Evolutionary conservation across 2,888 invertebrate species (phyloP).

Genomic region (Microplitis manilae): DNA sequence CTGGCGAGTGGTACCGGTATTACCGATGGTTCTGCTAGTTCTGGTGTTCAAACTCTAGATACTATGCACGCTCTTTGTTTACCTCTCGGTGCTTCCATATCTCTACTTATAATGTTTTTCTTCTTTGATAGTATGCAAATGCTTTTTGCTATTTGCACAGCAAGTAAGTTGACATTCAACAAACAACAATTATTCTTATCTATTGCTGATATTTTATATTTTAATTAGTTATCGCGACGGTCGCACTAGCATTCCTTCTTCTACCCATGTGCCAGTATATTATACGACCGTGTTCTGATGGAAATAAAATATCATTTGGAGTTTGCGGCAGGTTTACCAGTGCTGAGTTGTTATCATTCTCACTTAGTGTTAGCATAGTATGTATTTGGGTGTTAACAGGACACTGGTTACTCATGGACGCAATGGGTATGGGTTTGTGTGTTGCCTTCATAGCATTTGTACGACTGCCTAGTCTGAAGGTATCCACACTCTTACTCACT

Average conservation of each 20-base stretch:
- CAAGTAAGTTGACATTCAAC: constrained; percentile 80
- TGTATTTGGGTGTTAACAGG: constrained; percentile 98
- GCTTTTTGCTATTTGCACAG: constrained; percentile 95
- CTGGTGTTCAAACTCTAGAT: constrained; percentile 89
- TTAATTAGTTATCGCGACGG: constrained; percentile 91
- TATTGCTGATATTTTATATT: constrained; percentile 24
- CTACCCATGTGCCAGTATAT: constrained; percentile 98
- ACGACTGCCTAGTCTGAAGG: constrained; percentile 94
- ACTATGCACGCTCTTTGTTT: constrained; percentile 98
- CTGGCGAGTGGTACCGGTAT: constrained; percentile 70
- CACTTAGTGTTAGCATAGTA: constrained; percentile 92
- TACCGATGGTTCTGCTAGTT: constrained; percentile 61
- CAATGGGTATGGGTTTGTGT: constrained; percentile 98
- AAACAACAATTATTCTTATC: constrained; percentile 29
- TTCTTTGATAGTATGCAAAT: constrained; percentile 99
- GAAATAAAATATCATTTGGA: constrained; percentile 89
- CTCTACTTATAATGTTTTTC: constrained; percentile 97
- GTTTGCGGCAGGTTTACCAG: constrained; percentile 95
- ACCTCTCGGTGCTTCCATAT: constrained; percentile 95
- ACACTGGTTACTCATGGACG: constrained; percentile 99
- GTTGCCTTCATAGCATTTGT: constrained; percentile 98
- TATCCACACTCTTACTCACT: constrained; percentile 93
- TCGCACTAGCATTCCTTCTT: constrained; percentile 95
- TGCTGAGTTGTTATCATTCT: constrained; percentile 94
- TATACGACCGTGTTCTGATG: constrained; percentile 87